Base-by-base conservation (phyloP, 2,797 vertebrate species). In the Emys orbicularis region DNA sequence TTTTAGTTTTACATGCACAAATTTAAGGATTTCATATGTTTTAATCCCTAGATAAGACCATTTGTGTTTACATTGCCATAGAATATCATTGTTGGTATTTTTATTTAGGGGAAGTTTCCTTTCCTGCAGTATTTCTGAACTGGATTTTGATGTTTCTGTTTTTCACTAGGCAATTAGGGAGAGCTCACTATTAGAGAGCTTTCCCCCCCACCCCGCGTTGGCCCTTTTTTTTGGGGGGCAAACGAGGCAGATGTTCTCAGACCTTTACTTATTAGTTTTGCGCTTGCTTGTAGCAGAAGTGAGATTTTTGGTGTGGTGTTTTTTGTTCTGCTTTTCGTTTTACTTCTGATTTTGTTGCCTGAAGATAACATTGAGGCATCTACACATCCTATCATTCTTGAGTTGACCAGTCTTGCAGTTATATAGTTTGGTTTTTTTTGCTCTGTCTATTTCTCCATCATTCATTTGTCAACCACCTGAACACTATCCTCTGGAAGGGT, bases 11-110 rank as follows among this genome's bases (percentile, higher is more conserved):
- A 65, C 90, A 77, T 77, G 92, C 84, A 91, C 80, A 61, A 61
- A 94, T 96, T 89, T 96, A 96, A 96, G 92, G 81, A 90, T 97
- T 94, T 95, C 23, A 54, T 97, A 96, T 95, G 90, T 95, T 97
- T 79, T 91, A 89, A 57, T 54, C 94, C 83, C 90, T 80, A 92
- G 90, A 96, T 89, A 96, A 96, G 97, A 95, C 61, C 41, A 91
- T 96, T 95, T 96, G 57, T 88, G 54, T 96, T 98, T 97, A 86
- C 77, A 93, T 47, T 84, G 87, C 79, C 95, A 44, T 31, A 86
- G 84, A 97, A 95, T 92, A 83, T 96, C 95, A 52, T 96, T 96
- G 90, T 94, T 94, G 74, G 5, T 65, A 97, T 95, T 96, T 90
- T 95, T 94, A 82, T 97, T 97, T 97, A 83, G 84, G 90, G 94